A percentile compares a stretch with the other conserved stretches of the same genome.
Conservation (phyloP, 2,113 vertebrate species). For the Psammodynastes pulverulentus region DNA sequence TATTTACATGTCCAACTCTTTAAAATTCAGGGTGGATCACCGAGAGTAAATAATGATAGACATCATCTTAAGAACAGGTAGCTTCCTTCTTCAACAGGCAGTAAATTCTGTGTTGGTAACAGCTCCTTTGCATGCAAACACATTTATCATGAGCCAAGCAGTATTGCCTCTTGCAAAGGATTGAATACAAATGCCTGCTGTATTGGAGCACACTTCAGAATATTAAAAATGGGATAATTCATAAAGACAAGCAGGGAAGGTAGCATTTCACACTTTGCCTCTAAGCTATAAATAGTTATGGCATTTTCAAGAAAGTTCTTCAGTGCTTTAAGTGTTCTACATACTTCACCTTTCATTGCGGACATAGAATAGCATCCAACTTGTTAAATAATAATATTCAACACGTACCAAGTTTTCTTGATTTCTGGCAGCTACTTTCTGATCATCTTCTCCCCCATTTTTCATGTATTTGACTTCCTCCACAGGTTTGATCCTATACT, state of each 20-base stretch:
- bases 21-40: conserved; percentile 16
- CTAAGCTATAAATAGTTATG: conserved; percentile 45
- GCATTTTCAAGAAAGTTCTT: conserved; percentile 50
- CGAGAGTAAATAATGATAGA: conserved; percentile 32
- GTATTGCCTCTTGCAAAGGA: background rate
- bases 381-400: conserved; percentile 54
- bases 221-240: conserved; percentile 54
- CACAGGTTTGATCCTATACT: conserved; percentile 96
- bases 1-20: conserved; percentile 25
- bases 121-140: background rate
- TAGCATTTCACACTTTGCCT: conserved; percentile 14
- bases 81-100: conserved; percentile 25
- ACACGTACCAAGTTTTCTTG: conserved; percentile 79
- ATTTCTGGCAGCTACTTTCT: conserved; percentile 78
- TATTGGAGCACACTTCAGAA: conserved; percentile 28
- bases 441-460: conserved; percentile 79
- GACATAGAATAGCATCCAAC: conserved; percentile 43
- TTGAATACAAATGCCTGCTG: background rate
- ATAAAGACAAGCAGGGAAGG: conserved; percentile 56
- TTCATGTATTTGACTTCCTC: conserved; percentile 91
- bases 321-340: background rate
- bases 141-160: background rate
- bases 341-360: conserved; percentile 38
- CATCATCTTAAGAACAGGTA: background rate
- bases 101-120: background rate